Evolutionary conservation across 2,113 vertebrate species (phyloP).

Genomic region (Neogale vison): DNA sequence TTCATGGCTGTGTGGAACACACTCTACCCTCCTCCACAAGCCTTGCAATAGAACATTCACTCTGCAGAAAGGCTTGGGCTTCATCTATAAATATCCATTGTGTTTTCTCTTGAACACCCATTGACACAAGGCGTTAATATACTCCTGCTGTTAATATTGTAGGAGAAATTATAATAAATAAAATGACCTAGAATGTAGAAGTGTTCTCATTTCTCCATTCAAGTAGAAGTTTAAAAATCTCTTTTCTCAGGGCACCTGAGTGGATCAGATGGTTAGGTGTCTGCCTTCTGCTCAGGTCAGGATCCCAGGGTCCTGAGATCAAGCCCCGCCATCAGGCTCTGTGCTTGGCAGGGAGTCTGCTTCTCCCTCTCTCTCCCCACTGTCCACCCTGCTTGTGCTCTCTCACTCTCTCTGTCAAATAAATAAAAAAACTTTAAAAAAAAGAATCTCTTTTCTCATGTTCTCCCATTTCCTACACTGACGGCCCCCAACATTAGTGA

Average conservation of each 20-base stretch:
- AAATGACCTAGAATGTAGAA: background rate
- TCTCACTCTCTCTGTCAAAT: too few species aligned
- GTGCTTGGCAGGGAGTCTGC: fast-evolving
- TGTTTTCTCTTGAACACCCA: background rate
- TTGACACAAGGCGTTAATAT: background rate
- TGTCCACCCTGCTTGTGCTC: too few species aligned
- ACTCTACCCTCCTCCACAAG: background rate
- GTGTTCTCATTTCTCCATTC: background rate
- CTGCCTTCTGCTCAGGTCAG: too few species aligned
- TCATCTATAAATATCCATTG: background rate
- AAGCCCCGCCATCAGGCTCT: too few species aligned
- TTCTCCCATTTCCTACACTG: background rate
- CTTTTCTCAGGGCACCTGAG: background rate
- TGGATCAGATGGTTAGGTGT: too few species aligned
- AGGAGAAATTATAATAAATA: background rate
- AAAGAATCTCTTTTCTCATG: background rate
- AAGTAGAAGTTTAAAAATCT: background rate
- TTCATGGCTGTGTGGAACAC: background rate
- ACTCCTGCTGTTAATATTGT: background rate
- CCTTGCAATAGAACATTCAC: background rate
- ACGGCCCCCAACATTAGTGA: background rate
- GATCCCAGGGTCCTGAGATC: too few species aligned
- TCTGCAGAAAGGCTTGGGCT: background rate
- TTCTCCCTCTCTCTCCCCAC: too few species aligned
- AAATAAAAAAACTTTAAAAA: too few species aligned